A percentile compares a stretch with the other conserved stretches of the same genome.
phyloP scores from a whole-genome alignment of 1,140 invertebrate species.

The Eubasilissa regina region DNA sequence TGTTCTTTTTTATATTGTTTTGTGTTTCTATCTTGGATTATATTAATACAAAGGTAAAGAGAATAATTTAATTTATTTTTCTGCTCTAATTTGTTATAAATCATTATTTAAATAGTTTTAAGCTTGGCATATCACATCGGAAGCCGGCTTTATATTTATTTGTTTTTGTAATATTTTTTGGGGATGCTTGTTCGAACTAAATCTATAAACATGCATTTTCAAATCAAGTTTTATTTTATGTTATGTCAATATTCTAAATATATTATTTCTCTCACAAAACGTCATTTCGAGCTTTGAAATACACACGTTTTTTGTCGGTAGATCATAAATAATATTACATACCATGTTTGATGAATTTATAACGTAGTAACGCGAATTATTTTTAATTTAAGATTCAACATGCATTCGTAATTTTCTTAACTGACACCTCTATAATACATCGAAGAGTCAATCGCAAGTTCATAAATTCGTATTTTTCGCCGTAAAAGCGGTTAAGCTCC shows the following conservation, averaged over 20 bases:
- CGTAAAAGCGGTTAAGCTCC: conserved; percentile 7
- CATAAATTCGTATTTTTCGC: conserved; percentile 24
- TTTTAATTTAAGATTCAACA: background rate
- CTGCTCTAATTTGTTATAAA: background rate
- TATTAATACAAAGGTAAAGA: conserved; percentile 44
- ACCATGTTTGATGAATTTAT: background rate
- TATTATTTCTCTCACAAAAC: conserved; percentile 11
- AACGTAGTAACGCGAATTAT: background rate
- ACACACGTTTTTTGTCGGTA: conserved; percentile 45
- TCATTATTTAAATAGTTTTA: conserved; percentile 16
- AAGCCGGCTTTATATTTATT: conserved; percentile 49
- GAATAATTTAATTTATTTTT: conserved; percentile 41
- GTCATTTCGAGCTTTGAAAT: conserved; percentile 11
- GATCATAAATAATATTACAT: conserved; percentile 4
- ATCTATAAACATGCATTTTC: background rate
- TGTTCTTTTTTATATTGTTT: conserved; percentile 49
- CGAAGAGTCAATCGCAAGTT: background rate
- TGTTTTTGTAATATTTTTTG: conserved; percentile 53
- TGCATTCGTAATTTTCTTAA: background rate
- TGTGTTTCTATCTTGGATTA: conserved; percentile 51
- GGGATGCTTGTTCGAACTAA: background rate
- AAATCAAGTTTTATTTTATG: background rate
- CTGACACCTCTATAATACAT: background rate
- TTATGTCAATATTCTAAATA: background rate
- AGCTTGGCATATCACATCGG: background rate